Conservation (phyloP, 2,888 invertebrate genomes). For the Cheilosia grossa region DNA sequence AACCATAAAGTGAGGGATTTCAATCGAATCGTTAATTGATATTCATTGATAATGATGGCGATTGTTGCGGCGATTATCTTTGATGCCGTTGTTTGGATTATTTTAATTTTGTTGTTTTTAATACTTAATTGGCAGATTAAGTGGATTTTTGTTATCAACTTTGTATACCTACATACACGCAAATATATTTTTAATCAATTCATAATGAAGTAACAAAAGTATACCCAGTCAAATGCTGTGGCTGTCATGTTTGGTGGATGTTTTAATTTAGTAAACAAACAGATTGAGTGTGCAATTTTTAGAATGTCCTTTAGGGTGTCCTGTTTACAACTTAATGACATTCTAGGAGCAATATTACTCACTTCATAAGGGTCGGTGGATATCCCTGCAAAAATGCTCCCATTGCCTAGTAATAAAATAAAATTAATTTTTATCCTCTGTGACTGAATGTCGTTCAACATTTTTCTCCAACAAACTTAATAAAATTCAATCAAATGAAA, state of each 20-base stretch:
- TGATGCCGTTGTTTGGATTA: conserved; percentile 9
- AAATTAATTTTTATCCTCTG: not conserved
- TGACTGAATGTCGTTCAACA: not conserved
- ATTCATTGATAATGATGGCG: conserved; percentile 61
- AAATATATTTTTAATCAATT: conserved; percentile 20
- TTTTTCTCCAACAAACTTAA: conserved; percentile 23
- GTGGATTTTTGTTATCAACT: not conserved
- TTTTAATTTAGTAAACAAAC: not conserved
- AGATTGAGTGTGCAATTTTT: too few species aligned
- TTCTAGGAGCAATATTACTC: too few species aligned
- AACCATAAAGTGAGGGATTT: conserved; percentile 44
- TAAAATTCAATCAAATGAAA: conserved; percentile 51
- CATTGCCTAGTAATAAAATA: not conserved
- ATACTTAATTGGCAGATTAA: not conserved
- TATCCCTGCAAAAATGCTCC: not conserved
- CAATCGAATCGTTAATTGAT: conserved; percentile 59
- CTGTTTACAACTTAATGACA: too few species aligned
- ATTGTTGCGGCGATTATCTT: conserved; percentile 42
- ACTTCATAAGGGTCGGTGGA: too few species aligned
- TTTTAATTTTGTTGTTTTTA: conserved; percentile 6
- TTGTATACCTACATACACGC: not conserved
- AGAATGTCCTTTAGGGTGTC: too few species aligned
- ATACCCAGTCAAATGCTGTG: not conserved
- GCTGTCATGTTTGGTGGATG: not conserved
- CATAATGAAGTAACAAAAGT: conserved; percentile 18